These are phyloP conservation scores for Montipora cactus DNA, from an alignment of 64 coral and sea anemone genomes.

Conservation along the genomic window DNA sequence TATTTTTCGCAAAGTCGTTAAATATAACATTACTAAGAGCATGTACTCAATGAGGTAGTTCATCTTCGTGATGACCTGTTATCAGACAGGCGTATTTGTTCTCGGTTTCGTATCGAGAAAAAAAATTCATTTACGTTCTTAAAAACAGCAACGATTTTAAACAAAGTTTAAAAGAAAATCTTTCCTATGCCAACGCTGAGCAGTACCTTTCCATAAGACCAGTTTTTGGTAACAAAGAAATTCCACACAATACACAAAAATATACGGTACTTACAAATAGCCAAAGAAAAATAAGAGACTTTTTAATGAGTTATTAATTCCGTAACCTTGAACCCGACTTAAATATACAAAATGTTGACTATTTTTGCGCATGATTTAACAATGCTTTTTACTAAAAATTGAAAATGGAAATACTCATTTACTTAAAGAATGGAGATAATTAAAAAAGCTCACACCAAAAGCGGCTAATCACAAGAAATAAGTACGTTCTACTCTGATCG, in stretches of 20 bases:
- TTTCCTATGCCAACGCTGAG: too few relatives aligned
- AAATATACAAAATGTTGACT: not conserved
- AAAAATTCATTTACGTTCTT: not conserved
- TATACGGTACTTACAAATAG: too few relatives aligned
- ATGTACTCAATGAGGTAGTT: not conserved
- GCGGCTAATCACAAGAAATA: slow-evolving; percentile 43
- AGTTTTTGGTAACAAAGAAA: too few relatives aligned
- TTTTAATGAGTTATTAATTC: not conserved
- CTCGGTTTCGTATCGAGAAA: not conserved
- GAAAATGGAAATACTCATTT: slow-evolving; percentile 29
- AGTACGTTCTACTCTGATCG: not conserved
- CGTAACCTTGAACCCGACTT: not conserved
- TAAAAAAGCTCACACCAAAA: slow-evolving; percentile 16
- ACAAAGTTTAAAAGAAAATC: too few relatives aligned
- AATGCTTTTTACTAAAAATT: not conserved
- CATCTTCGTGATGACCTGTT: too few relatives aligned
- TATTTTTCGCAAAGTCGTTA: not conserved
- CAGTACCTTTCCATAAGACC: too few relatives aligned
- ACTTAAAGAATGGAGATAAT: slow-evolving; percentile 38
- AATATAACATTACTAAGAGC: not conserved
- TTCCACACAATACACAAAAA: too few relatives aligned
- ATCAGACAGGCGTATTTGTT: not conserved
- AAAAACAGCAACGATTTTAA: too few relatives aligned
- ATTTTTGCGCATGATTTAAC: not conserved
- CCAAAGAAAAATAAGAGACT: too few relatives aligned